A percentile compares a stretch with the other conserved stretches of the same genome.
Evolutionary conservation across 2,888 invertebrate genomes (phyloP).

Genomic region (Caenorhabditis becei): DNA sequence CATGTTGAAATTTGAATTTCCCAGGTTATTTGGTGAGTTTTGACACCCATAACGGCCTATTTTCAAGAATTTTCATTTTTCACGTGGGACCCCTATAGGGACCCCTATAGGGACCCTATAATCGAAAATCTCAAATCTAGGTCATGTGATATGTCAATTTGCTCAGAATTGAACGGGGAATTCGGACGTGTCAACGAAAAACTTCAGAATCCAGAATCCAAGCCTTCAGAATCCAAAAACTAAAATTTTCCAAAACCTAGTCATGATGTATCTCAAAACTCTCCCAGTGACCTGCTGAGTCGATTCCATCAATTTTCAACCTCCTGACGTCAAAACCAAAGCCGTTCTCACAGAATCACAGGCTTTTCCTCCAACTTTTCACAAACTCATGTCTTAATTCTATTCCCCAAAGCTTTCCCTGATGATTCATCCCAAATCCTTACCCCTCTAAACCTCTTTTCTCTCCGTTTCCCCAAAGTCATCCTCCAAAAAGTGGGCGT

Average conservation of each 20-base stretch:
- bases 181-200: neutral
- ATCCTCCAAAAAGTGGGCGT: constrained; percentile 26
- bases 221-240: neutral
- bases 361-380: constrained; percentile 7
- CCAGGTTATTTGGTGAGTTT: neutral
- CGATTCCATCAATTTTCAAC: neutral
- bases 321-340: neutral
- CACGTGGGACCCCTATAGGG: too few relatives aligned
- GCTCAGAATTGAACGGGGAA: neutral
- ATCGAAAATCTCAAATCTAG: neutral
- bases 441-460: neutral
- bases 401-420: constrained; percentile 3
- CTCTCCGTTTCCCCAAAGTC: constrained; percentile 3
- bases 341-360: constrained; percentile 8
- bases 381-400: too few relatives aligned
- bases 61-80: neutral
- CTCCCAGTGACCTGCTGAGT: neutral
- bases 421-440: constrained; percentile 24
- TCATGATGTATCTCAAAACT: constrained; percentile 1
- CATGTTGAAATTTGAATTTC: neutral
- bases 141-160: constrained; percentile 1
- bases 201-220: too few relatives aligned
- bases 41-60: constrained; percentile 2
- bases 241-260: neutral
- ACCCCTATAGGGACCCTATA: too few relatives aligned